Conservation (phyloP, 2,113 vertebrate genomes). For the Romanogobio albipinnatus region DNA sequence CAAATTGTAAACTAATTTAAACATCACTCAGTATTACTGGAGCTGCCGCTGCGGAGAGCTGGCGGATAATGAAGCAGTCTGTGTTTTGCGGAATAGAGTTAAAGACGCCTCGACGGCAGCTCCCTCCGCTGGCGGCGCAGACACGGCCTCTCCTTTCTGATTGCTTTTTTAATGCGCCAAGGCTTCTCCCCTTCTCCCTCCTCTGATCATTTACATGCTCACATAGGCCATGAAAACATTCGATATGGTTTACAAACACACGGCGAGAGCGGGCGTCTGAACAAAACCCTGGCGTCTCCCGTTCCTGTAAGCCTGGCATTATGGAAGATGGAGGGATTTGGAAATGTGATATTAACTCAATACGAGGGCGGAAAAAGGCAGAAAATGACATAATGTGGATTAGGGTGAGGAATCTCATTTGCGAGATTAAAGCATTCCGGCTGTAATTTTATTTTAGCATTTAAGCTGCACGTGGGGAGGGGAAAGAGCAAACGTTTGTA, state of each 20-base stretch:
- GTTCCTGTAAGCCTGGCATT: conserved; percentile 49
- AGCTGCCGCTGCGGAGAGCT: conserved; percentile 90
- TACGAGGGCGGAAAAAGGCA: conserved; percentile 50
- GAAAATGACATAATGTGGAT: conserved; percentile 66
- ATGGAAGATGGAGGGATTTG: conserved; percentile 47
- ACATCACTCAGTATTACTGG: conserved; percentile 99
- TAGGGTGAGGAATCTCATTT: conserved; percentile 66
- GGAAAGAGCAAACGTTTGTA: conserved; percentile 72
- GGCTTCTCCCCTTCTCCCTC: conserved; percentile 18
- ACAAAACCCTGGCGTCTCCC: not conserved
- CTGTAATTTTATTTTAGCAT: conserved; percentile 64
- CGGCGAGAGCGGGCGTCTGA: conserved; percentile 20
- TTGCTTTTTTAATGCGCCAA: conserved; percentile 51
- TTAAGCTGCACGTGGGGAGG: conserved; percentile 51
- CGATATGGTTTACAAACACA: conserved; percentile 73
- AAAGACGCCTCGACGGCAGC: conserved; percentile 49
- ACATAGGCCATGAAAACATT: conserved; percentile 74
- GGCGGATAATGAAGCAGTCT: conserved; percentile 89
- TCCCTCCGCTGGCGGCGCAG: conserved; percentile 36
- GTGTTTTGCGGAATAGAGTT: conserved; percentile 60
- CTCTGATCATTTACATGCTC: conserved; percentile 71
- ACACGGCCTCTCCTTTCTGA: conserved; percentile 41
- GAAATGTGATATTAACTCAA: conserved; percentile 54
- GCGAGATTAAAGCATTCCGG: conserved; percentile 65
- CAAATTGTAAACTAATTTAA: conserved; percentile 99